Evolutionary conservation across 1,140 invertebrate genomes (phyloP).

Genomic region (Drosophila ficusphila): DNA sequence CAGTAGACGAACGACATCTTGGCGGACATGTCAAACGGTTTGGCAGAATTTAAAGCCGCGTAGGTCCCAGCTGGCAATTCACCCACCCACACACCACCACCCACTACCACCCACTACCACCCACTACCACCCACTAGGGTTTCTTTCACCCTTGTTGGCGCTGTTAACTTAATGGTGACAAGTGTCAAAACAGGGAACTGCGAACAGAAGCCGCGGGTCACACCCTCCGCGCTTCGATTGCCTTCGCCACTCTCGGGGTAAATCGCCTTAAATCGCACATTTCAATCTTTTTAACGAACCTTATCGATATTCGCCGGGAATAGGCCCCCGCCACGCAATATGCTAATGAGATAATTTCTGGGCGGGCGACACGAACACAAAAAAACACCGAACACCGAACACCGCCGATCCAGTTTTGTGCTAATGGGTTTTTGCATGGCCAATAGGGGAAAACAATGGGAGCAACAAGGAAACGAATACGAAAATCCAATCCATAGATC

Average conservation of each 20-base stretch:
- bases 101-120: neutral
- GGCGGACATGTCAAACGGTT: slow-evolving; percentile 66
- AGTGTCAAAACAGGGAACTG: slow-evolving; percentile 74
- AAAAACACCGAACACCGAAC: too few species aligned
- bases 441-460: slow-evolving; percentile 42
- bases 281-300: slow-evolving; percentile 83
- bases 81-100: neutral
- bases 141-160: slow-evolving; percentile 50
- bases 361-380: slow-evolving; percentile 13
- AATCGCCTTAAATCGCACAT: slow-evolving; percentile 80
- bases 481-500: slow-evolving; percentile 68
- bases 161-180: slow-evolving; percentile 82
- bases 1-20: slow-evolving; percentile 49
- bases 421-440: slow-evolving; percentile 75
- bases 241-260: slow-evolving; percentile 57
- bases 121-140: neutral
- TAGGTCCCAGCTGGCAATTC: slow-evolving; percentile 7
- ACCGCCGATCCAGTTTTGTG: slow-evolving; percentile 6
- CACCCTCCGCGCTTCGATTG: slow-evolving; percentile 26
- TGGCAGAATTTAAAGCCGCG: slow-evolving; percentile 72
- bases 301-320: slow-evolving; percentile 74
- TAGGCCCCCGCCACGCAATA: slow-evolving; percentile 75
- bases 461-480: slow-evolving; percentile 25
- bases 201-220: slow-evolving; percentile 5
- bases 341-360: slow-evolving; percentile 76